These are phyloP conservation scores for Drosophila leonis DNA, from an alignment of 2,888 invertebrate species.

Conservation along the genomic window DNA sequence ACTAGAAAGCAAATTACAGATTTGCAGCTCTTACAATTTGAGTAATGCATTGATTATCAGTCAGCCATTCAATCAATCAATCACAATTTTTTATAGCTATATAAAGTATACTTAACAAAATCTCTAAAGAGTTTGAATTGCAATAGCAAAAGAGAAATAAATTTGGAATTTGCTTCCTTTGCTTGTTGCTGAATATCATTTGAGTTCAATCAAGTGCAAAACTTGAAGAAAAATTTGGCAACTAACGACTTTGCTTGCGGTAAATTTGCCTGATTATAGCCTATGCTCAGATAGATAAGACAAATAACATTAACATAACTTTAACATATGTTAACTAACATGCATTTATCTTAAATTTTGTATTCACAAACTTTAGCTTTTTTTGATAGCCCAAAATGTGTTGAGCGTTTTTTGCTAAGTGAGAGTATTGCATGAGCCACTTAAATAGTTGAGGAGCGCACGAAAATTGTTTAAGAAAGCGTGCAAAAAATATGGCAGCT, in stretches of 20 bases:
- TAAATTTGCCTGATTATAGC: background rate
- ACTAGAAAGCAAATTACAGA: background rate
- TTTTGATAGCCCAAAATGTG: background rate
- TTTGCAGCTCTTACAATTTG: background rate
- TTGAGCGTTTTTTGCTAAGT: background rate
- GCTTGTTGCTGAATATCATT: slow-evolving; percentile 56
- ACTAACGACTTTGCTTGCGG: background rate
- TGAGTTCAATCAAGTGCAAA: slow-evolving; percentile 69
- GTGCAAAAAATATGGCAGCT: slow-evolving; percentile 69
- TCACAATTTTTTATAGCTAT: background rate
- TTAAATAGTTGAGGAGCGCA: slow-evolving; percentile 11
- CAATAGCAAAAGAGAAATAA: background rate
- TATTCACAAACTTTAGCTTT: background rate
- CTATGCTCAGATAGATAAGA: slow-evolving; percentile 3
- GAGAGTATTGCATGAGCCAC: slow-evolving; percentile 22
- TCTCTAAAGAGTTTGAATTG: background rate
- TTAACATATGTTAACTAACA: background rate
- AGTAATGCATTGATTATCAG: background rate
- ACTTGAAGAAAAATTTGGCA: slow-evolving; percentile 72
- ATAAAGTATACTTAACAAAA: background rate
- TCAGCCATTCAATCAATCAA: background rate
- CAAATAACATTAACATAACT: background rate
- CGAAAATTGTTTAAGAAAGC: slow-evolving; percentile 57
- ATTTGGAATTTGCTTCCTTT: slow-evolving; percentile 14
- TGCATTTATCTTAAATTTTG: background rate